Evolutionary conservation across 2,888 invertebrate genomes (phyloP).

Genomic region (Lithophane socia): DNA sequence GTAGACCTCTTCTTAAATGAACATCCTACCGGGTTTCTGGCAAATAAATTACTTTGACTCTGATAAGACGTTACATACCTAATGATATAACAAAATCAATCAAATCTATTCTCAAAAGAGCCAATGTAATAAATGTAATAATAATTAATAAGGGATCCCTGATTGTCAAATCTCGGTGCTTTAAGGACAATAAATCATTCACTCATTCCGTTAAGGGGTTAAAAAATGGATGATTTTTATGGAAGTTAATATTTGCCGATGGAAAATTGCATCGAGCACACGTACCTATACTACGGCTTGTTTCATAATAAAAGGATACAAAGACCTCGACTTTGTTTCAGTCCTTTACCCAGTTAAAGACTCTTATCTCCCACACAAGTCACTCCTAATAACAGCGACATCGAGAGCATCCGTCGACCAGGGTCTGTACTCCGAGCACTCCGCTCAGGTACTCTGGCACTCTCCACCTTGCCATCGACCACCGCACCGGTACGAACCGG

Average conservation of each 20-base stretch:
- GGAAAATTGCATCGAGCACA: neutral
- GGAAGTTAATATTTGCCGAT: neutral
- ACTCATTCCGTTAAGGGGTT: neutral
- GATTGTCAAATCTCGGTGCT: neutral
- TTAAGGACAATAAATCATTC: neutral
- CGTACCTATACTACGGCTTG: neutral
- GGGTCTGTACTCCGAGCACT: neutral
- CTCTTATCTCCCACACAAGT: conserved; percentile 22
- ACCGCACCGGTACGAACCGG: conserved; percentile 19
- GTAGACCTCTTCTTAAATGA: neutral
- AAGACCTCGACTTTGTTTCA: neutral
- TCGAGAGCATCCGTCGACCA: conserved; percentile 15
- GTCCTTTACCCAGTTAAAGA: neutral
- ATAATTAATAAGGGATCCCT: neutral
- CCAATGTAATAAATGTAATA: neutral
- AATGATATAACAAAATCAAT: too few relatives aligned
- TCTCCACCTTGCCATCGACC: conserved; percentile 24
- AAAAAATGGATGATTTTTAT: neutral
- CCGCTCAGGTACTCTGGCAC: neutral
- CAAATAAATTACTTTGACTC: neutral
- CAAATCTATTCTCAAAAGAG: neutral
- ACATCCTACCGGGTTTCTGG: neutral
- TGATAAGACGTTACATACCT: neutral
- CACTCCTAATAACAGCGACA: conserved; percentile 21
- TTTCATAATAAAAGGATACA: neutral